Conservation (phyloP, 1,140 invertebrate genomes). For the Psilanteris sp. region DNA sequence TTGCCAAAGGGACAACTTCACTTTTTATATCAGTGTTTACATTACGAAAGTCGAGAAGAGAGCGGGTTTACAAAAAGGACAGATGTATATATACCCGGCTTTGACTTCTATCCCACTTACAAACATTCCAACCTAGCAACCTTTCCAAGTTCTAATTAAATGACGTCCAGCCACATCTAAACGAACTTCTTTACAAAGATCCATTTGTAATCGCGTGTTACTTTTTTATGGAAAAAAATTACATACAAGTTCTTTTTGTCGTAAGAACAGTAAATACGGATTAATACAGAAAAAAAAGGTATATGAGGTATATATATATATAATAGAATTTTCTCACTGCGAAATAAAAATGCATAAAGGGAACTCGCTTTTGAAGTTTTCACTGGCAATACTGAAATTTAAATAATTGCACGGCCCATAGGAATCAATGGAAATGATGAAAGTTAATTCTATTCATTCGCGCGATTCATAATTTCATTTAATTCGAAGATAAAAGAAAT, state of each 20-base stretch:
- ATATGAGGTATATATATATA: too few species aligned
- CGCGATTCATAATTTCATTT: constrained; percentile 17
- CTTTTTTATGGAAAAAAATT: constrained; percentile 12
- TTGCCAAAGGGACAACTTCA: constrained; percentile 60
- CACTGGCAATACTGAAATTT: not conserved
- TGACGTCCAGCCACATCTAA: constrained; percentile 39
- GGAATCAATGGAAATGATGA: constrained; percentile 23
- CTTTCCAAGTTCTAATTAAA: constrained; percentile 59
- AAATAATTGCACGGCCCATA: constrained; percentile 2
- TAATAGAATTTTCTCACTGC: not conserved
- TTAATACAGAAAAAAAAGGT: too few species aligned
- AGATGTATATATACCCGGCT: constrained; percentile 42
- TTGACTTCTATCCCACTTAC: constrained; percentile 42
- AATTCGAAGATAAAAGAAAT: not conserved
- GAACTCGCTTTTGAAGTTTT: constrained; percentile 21
- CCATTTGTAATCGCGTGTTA: constrained; percentile 23
- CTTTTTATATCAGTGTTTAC: constrained; percentile 59
- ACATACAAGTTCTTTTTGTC: not conserved
- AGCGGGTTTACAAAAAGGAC: constrained; percentile 44
- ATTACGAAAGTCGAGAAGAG: constrained; percentile 48
- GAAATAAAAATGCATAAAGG: constrained; percentile 5
- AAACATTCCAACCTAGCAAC: constrained; percentile 44
- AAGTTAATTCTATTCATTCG: constrained; percentile 12
- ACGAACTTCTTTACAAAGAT: constrained; percentile 21
- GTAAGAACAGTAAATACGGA: not conserved